Evolutionary conservation across 2,888 invertebrate species (phyloP).

Genomic region (Nipponacmea schrenckii): DNA sequence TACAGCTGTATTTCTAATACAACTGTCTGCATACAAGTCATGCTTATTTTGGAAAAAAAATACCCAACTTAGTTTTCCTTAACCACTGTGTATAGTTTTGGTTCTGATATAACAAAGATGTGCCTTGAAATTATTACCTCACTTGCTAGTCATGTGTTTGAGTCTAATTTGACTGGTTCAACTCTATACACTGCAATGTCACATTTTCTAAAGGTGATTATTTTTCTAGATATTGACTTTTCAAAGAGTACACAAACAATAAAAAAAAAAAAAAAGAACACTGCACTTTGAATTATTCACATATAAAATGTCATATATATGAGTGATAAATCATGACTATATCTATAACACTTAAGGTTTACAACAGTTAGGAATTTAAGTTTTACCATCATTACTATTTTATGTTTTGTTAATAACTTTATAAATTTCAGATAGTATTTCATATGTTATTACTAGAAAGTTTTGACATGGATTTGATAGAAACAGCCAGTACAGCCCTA

Average conservation of each 20-base stretch:
- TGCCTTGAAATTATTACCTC: constrained; percentile 58
- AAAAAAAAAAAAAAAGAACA: too few species aligned
- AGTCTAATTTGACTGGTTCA: constrained; percentile 37
- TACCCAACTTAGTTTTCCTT: constrained; percentile 23
- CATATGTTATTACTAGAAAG: constrained; percentile 76
- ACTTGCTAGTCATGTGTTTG: constrained; percentile 50
- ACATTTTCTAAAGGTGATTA: constrained; percentile 60
- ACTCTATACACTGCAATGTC: constrained; percentile 41
- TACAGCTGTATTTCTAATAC: neutral
- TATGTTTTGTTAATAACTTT: too few species aligned
- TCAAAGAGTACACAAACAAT: too few species aligned
- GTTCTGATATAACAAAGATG: constrained; percentile 56
- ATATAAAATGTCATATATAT: too few species aligned
- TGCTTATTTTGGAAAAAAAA: too few species aligned
- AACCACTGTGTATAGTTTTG: constrained; percentile 44
- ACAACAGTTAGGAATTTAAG: too few species aligned
- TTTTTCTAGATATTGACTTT: neutral
- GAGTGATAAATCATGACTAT: too few species aligned
- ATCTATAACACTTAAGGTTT: too few species aligned
- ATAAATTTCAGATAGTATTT: constrained; percentile 74
- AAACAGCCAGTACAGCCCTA: constrained; percentile 74
- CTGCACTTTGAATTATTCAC: too few species aligned
- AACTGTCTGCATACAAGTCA: too few species aligned
- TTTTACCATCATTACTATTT: too few species aligned
- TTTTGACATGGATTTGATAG: constrained; percentile 75